Conservation (phyloP, 2,888 invertebrate species). For the Zeuzera pyrina region DNA sequence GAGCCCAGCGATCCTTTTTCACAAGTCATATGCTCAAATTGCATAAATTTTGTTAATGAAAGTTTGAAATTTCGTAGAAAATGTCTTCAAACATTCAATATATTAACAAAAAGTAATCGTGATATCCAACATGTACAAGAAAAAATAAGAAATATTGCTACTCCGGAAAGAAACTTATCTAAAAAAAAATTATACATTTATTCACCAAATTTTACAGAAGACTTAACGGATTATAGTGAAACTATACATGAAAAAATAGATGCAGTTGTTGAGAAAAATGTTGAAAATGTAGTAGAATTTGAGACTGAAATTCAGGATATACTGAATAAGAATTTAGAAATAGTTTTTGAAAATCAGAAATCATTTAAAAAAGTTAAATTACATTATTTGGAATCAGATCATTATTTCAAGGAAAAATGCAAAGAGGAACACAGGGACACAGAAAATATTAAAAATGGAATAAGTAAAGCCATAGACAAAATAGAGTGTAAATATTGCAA, state of each 20-base stretch:
- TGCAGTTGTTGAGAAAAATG: neutral
- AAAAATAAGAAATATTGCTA: neutral
- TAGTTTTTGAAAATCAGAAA: neutral
- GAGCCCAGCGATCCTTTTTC: neutral
- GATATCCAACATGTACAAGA: too few species aligned
- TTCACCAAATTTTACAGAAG: too few species aligned
- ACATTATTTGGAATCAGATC: neutral
- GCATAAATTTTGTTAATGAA: conserved; percentile 3
- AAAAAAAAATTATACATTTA: too few species aligned
- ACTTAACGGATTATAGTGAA: neutral
- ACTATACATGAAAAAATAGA: neutral
- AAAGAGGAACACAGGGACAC: neutral
- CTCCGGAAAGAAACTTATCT: neutral
- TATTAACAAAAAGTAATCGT: conserved; percentile 1
- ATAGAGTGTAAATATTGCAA: neutral
- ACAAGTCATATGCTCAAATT: neutral
- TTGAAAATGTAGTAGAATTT: neutral
- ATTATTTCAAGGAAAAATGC: neutral
- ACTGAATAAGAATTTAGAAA: neutral
- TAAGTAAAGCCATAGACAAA: neutral
- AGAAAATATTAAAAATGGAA: neutral
- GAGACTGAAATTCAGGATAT: conserved; percentile 2
- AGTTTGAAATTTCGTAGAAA: conserved; percentile 2
- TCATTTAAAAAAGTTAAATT: neutral
- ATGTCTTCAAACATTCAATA: neutral